These are phyloP conservation scores for Globodera ellingtonae DNA, from an alignment of 1,140 invertebrate species.

Conservation along the genomic window DNA sequence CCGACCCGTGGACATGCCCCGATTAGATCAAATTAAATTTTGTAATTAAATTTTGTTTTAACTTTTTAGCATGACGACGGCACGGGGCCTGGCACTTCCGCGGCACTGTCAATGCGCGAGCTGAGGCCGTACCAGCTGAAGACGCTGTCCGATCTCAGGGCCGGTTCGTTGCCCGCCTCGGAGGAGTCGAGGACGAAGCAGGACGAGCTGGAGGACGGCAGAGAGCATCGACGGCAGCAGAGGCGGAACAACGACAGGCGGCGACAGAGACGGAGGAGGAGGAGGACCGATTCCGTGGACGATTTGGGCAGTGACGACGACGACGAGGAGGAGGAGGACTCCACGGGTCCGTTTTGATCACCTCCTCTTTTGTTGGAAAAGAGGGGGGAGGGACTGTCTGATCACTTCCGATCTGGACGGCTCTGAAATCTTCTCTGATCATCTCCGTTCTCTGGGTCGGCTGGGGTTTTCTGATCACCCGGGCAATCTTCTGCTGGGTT, in stretches of 20 bases:
- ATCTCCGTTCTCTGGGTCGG: too few species aligned
- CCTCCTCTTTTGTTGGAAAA: too few species aligned
- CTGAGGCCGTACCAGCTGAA: slow-evolving; percentile 11
- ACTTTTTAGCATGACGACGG: neutral
- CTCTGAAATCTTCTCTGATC: too few species aligned
- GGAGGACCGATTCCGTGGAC: neutral
- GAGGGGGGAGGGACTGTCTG: too few species aligned
- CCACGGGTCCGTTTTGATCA: neutral
- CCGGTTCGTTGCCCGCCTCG: neutral
- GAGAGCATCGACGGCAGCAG: neutral
- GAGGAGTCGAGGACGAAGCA: neutral
- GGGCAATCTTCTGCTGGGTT: too few species aligned
- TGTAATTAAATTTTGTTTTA: too few species aligned
- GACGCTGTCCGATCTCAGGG: neutral
- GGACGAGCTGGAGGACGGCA: neutral
- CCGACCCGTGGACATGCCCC: too few species aligned
- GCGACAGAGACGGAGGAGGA: neutral
- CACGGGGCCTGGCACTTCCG: neutral
- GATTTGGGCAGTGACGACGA: neutral
- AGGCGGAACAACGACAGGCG: neutral
- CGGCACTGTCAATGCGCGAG: neutral
- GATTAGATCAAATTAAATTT: too few species aligned
- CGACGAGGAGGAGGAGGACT: neutral
- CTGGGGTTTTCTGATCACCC: too few species aligned
- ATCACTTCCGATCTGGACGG: too few species aligned